Conservation (phyloP, 2,797 vertebrate species). For the Pseudochirops cupreus region DNA sequence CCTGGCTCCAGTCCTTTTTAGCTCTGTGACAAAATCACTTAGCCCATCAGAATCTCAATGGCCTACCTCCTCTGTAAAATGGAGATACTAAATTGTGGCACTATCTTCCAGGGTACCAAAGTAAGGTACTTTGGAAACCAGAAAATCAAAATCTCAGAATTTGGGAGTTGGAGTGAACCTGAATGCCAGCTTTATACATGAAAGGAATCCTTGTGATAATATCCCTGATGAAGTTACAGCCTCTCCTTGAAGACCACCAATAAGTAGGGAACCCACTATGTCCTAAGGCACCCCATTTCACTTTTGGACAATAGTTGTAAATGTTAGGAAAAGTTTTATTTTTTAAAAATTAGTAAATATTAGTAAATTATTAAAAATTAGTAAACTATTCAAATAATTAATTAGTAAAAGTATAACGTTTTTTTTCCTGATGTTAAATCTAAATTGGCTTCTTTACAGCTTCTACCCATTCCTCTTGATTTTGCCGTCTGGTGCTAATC, state of each 20-base stretch:
- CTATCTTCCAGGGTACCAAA: neutral
- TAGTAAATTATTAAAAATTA: neutral
- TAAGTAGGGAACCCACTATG: neutral
- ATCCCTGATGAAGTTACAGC: neutral
- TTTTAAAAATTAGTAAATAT: neutral
- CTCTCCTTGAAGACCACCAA: neutral
- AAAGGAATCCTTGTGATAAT: neutral
- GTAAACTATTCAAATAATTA: neutral
- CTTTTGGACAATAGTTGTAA: neutral
- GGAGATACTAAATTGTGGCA: neutral
- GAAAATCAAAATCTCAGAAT: neutral
- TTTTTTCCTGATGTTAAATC: neutral
- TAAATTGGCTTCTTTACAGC: neutral
- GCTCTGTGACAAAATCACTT: neutral
- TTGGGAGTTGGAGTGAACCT: neutral
- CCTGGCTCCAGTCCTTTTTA: neutral
- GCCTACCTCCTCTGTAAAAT: neutral
- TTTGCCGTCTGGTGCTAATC: neutral
- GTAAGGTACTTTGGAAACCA: neutral
- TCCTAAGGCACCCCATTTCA: neutral
- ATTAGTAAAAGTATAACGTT: neutral
- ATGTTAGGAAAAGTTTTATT: neutral
- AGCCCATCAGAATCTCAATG: neutral
- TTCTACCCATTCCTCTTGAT: neutral
- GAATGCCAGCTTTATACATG: neutral